Evolutionary conservation across 2,797 vertebrate species (phyloP).

Genomic region (Neomorphus geoffroyi): DNA sequence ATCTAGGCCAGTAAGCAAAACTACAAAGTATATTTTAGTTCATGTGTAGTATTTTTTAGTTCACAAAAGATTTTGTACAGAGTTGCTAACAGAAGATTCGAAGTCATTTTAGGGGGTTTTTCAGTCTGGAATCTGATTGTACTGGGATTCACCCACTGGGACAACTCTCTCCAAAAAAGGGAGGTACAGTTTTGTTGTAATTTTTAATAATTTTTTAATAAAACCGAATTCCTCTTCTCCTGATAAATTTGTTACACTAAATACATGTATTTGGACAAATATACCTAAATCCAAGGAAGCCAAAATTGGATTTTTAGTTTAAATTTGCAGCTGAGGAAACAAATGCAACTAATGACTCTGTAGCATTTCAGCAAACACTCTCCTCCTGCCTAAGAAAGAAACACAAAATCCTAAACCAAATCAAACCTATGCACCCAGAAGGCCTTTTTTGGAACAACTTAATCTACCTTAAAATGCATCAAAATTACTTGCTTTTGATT

Average conservation of each 20-base stretch:
- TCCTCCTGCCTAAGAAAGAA: not conserved
- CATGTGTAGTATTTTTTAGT: not conserved
- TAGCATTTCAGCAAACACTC: not conserved
- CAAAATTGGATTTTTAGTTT: not conserved
- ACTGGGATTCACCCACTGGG: not conserved
- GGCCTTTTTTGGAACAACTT: not conserved
- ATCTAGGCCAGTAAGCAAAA: not conserved
- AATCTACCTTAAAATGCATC: not conserved
- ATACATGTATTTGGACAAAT: not conserved
- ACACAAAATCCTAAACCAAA: not conserved
- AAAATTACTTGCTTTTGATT: not conserved
- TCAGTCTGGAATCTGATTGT: slow-evolving; percentile 1
- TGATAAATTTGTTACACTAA: not conserved
- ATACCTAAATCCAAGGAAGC: not conserved
- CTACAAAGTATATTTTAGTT: not conserved
- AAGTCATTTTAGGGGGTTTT: not conserved
- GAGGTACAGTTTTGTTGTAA: not conserved
- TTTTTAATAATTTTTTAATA: slow-evolving; percentile 37
- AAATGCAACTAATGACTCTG: not conserved
- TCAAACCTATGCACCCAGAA: not conserved
- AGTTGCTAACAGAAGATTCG: not conserved
- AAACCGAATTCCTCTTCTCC: not conserved
- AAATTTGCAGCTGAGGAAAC: slow-evolving; percentile 25
- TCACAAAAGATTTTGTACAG: not conserved
- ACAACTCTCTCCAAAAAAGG: not conserved